Conservation (phyloP, 2,888 invertebrate genomes). For the Xestia ashworthii region DNA sequence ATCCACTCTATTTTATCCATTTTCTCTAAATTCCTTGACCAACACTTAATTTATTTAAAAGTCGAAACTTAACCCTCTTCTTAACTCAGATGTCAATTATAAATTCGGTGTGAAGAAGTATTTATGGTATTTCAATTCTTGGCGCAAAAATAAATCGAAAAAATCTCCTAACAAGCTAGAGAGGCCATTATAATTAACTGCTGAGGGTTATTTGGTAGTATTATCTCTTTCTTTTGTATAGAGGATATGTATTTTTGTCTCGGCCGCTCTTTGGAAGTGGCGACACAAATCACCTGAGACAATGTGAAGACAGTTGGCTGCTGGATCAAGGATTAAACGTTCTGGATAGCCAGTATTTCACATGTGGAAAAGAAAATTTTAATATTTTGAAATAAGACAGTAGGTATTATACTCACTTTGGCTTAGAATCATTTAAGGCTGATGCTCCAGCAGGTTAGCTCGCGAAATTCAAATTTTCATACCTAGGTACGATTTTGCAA, state of each 20-base stretch:
- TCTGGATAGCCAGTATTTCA: slow-evolving; percentile 50
- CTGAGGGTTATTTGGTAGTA: slow-evolving; percentile 65
- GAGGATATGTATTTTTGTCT: slow-evolving; percentile 66
- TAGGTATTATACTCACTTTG: neutral
- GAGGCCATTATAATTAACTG: slow-evolving; percentile 84
- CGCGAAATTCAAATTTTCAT: too few species aligned
- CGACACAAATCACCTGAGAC: slow-evolving; percentile 84
- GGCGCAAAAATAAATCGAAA: slow-evolving; percentile 79
- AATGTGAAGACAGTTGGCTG: slow-evolving; percentile 81
- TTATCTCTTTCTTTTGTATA: slow-evolving; percentile 67
- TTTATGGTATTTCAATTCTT: slow-evolving; percentile 77
- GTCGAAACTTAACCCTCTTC: slow-evolving; percentile 53
- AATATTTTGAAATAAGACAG: neutral
- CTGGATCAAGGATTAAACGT: slow-evolving; percentile 55
- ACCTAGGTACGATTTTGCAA: too few species aligned
- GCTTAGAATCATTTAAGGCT: neutral
- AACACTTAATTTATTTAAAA: slow-evolving; percentile 55
- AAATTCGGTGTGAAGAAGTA: slow-evolving; percentile 83
- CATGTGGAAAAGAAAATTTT: neutral
- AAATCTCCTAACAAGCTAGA: slow-evolving; percentile 80
- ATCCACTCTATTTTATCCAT: slow-evolving; percentile 7
- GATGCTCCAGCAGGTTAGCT: too few species aligned
- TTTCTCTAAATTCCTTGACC: slow-evolving; percentile 35
- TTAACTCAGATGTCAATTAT: slow-evolving; percentile 80
- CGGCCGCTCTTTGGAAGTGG: slow-evolving; percentile 65